phyloP scores from a whole-genome alignment of 2,797 vertebrate genomes.

The Helarctos malayanus region DNA sequence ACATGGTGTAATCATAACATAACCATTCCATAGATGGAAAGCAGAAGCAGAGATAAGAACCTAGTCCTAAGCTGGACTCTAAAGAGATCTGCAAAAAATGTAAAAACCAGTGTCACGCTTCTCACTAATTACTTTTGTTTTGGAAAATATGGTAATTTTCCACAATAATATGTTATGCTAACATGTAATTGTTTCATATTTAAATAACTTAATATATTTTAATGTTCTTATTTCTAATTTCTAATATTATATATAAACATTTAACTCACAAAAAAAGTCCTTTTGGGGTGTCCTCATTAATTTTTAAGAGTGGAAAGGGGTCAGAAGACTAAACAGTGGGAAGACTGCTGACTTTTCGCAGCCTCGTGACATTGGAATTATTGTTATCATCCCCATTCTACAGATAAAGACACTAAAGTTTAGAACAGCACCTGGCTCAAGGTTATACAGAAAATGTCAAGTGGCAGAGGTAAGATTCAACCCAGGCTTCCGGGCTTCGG shows the following conservation, averaged over 20 bases:
- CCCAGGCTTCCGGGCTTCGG: not conserved
- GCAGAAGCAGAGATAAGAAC: not conserved
- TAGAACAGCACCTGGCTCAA: not conserved
- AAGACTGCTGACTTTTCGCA: constrained; percentile 33
- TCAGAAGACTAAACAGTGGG: not conserved
- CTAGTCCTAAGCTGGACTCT: not conserved
- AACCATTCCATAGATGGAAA: not conserved
- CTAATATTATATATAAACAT: not conserved
- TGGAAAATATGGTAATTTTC: not conserved
- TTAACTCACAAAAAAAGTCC: not conserved
- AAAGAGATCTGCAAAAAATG: constrained; percentile 1
- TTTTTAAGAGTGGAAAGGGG: not conserved
- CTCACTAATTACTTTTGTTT: constrained; percentile 54
- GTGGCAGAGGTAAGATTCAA: not conserved
- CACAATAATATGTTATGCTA: constrained; percentile 27
- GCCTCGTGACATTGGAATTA: not conserved
- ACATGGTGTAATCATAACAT: not conserved
- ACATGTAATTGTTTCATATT: not conserved
- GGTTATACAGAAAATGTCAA: not conserved
- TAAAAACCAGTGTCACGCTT: not conserved
- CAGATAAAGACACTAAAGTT: not conserved
- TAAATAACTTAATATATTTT: not conserved
- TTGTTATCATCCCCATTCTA: not conserved
- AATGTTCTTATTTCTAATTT: constrained; percentile 34
- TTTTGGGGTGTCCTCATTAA: not conserved